Percentiles rank a stretch among this genome's conserved stretches.
Evolutionary conservation across 64 coral and sea anemone species (phyloP).

Genomic region (Stichodactyla mertensii): DNA sequence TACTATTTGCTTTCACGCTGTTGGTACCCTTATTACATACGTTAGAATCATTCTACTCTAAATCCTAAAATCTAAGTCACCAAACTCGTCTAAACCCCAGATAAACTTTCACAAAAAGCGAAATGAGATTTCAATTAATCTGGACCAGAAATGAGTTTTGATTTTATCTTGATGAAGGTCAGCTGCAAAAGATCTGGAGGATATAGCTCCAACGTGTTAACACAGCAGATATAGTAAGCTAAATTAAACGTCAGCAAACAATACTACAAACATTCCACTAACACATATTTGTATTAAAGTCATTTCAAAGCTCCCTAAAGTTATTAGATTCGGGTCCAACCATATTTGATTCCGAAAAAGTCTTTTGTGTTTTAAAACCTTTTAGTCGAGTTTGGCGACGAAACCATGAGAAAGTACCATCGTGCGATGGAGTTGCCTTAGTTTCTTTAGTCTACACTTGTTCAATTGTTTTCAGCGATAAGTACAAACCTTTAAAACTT

Average conservation of each 20-base stretch:
- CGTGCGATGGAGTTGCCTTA: background rate
- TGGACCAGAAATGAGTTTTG: background rate
- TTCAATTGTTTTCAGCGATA: background rate
- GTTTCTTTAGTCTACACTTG: background rate
- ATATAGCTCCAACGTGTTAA: background rate
- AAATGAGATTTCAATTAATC: background rate
- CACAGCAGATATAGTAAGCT: background rate
- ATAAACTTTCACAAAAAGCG: background rate
- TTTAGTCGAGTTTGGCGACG: background rate
- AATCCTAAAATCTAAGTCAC: background rate
- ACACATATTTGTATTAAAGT: background rate
- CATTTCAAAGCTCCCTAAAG: background rate
- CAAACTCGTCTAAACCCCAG: background rate
- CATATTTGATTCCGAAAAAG: background rate
- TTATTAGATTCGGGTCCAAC: background rate
- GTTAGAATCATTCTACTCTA: background rate
- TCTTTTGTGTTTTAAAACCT: background rate
- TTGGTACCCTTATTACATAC: background rate
- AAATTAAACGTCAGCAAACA: conserved; percentile 17
- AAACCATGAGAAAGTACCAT: background rate
- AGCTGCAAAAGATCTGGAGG: background rate
- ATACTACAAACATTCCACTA: conserved; percentile 7
- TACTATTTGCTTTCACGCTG: background rate
- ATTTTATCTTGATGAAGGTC: background rate
- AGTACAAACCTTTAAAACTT: background rate